A percentile compares a stretch with the other conserved stretches of the same genome.
Conservation (phyloP, 2,113 vertebrate species). For the Cricetomys ansorgei region DNA sequence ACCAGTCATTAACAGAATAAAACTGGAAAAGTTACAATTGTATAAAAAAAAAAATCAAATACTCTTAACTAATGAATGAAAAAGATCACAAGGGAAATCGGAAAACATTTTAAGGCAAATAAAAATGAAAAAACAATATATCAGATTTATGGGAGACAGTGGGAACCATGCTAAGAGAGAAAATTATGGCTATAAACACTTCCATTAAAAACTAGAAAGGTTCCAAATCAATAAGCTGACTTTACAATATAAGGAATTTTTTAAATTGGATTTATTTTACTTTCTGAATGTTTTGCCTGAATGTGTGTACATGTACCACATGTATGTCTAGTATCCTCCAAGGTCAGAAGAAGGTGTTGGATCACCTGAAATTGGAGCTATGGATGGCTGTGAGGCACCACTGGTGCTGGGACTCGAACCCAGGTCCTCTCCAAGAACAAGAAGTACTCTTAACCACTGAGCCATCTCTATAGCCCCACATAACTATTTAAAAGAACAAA, state of each 20-base stretch:
- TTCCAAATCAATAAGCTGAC: background rate
- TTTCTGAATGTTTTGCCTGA: background rate
- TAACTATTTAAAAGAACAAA: background rate
- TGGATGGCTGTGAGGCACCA: too few species aligned
- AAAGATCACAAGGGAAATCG: constrained; percentile 1
- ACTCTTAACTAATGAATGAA: background rate
- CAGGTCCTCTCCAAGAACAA: background rate
- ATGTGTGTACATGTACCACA: background rate
- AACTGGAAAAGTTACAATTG: background rate
- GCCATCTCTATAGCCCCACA: background rate
- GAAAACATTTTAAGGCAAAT: background rate
- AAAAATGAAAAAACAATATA: background rate
- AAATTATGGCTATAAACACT: constrained; percentile 12
- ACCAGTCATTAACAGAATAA: background rate
- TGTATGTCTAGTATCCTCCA: background rate
- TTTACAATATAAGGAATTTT: background rate
- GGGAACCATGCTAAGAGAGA: background rate
- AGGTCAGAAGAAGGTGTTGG: background rate
- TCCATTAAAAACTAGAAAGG: background rate
- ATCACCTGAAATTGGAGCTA: background rate
- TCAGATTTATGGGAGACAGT: background rate
- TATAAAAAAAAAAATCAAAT: background rate
- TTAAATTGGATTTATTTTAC: background rate
- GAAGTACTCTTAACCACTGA: background rate
- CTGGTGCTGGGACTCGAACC: background rate